phyloP scores from a whole-genome alignment of 2,113 vertebrate genomes.

The Xenus cinereus region DNA sequence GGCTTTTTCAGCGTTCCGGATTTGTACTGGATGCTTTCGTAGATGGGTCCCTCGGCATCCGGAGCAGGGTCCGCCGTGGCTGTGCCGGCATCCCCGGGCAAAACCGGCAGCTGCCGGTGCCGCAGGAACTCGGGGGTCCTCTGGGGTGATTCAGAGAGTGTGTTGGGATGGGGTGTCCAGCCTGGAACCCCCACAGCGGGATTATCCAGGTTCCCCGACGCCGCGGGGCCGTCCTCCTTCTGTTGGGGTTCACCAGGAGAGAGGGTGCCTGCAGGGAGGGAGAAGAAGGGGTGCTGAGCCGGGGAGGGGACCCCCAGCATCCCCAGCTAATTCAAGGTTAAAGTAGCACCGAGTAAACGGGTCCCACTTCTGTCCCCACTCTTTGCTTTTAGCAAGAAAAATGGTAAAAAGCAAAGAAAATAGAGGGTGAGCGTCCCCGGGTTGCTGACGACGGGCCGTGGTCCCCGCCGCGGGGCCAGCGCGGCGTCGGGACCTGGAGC shows the following conservation, averaged over 20 bases:
- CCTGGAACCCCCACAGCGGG: accelerated
- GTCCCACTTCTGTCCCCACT: not conserved
- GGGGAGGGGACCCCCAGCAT: not conserved
- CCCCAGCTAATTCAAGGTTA: accelerated
- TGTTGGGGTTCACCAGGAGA: not conserved
- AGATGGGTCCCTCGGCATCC: not conserved
- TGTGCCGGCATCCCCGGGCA: not conserved
- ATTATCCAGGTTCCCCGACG: accelerated
- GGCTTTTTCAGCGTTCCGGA: accelerated
- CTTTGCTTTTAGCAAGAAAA: not conserved
- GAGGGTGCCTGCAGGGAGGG: not conserved
- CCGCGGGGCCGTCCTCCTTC: accelerated
- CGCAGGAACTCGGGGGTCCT: not conserved
- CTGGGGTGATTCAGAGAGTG: accelerated
- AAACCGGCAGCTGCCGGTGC: not conserved
- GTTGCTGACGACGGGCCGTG: accelerated
- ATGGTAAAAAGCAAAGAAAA: not conserved
- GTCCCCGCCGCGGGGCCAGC: accelerated
- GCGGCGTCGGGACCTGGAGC: accelerated
- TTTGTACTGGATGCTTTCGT: constrained; percentile 6
- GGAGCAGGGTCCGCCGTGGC: accelerated
- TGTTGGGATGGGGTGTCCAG: not conserved
- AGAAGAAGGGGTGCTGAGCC: not conserved
- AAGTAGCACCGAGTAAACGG: not conserved
- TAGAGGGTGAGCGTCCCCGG: accelerated